Base-by-base conservation (phyloP, 2,113 vertebrate species). In the Nothobranchius furzeri region DNA sequence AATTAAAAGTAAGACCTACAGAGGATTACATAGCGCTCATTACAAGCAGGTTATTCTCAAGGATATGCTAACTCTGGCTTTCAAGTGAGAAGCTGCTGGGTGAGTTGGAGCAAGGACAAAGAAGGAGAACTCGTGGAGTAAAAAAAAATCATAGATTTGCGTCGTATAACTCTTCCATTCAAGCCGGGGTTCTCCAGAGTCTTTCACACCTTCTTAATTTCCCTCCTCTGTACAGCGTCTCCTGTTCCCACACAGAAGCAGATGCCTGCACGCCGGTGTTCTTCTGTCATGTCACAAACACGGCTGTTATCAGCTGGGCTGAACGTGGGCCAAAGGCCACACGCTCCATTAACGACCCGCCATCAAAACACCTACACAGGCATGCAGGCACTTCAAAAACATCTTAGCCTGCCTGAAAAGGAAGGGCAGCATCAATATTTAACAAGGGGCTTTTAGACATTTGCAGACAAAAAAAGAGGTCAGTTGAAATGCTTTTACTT, bases 21-120 rank as follows among this genome's bases (percentile, higher is more conserved):
- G 74, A 75, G 85, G 83, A 90, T 90, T 87, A 85, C 65, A 60
- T 50, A 60, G 78, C 75, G 30, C 78, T 89, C 70, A 76, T 91
- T 90, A 86, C 72, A 87, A 78, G 78, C 86, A 84, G 83, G 88
- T 90, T 88, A 76, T 81, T 90, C 78, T 84, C 79, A 91, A 91
- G 87, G 85, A 90, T 77, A 61, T 25, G 42, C 68, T 73, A 78
- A 76, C 79, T 87, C 59, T 50, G 48, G 65, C 53, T 87, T 73
- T 75, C 68, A 68, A 84, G 75, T 77, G 66, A 72, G 66, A 36
- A 48, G 75, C 57, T 75, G 70, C 65, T 58, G 64, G 74, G 68
- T 70, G 62, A 67, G 86, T 83, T 69, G 74, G 40, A n/a, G 55
- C 45, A 54, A 82, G 82, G 81, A 78, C 80, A 87, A 66, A 60